Evolutionary conservation across 2,888 invertebrate genomes (phyloP), one percentile per base, ranked within the genome.

Genomic region (Drosophila maculinotata): DNA sequence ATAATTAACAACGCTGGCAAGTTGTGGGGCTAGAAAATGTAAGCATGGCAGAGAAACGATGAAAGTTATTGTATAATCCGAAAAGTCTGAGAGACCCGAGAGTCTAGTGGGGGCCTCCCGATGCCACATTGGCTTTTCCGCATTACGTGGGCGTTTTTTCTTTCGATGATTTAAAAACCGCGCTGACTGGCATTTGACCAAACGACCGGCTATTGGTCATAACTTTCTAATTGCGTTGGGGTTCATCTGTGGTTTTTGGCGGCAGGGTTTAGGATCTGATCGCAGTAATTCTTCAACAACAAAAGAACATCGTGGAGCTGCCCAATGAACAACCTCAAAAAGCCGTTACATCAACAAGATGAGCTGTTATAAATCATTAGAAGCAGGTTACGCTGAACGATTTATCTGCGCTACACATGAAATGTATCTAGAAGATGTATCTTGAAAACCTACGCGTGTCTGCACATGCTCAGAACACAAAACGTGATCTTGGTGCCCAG

Each of bases 381-480:
- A 72, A 79, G 81, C 86, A 82, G 86, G 83, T 67, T 79, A 70
- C 80, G 79, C 68, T 79, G 44, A 64, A 59, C 86, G 79, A 81
- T 81, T 81, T 87, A 81, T 87, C 79, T 76, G 42, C 54, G 64
- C 65, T 64, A 82, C 80, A 81, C 88, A 81, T 85, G 81, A 87
- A 79, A 87, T 76, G 69, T 85, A 81, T 85, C 88, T 85, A 54
- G 51, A 48, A 64, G 85, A 78, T 84, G 75, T 66, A 85, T 81
- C 79, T 78, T 38, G 14, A 14, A 67, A 85, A 65, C 87, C 81
- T 77, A 87, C 87, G 79, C 87, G 85, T 74, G 87, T 78, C 86
- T 87, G 88, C 72, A 62, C 86, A 87, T 69, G 86, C 71, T 74
- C 78, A 84, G 85, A 80, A 74, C 85, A 67, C 44, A 72, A 63